Base-by-base conservation (phyloP, 1,140 invertebrate species). In the Nixonia krombeini region DNA sequence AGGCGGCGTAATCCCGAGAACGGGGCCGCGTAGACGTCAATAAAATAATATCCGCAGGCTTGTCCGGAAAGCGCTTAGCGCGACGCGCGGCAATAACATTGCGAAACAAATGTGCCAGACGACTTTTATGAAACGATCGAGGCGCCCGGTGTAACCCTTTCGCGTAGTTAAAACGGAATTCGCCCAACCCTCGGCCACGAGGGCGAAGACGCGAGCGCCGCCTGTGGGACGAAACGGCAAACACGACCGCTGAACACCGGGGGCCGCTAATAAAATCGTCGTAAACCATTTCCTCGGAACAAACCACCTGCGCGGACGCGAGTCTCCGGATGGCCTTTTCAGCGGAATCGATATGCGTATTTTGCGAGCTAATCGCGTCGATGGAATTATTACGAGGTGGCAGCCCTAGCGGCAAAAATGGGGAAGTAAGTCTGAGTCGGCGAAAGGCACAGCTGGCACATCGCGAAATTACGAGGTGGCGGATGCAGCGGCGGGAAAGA, bases 151-250 rank as follows among this genome's bases (percentile, higher is more conserved):
- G 58, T 61, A 69, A 63, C 69, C 65, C 67, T 47, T 59, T 51
- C 37, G 29, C 25, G 61, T 45, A 59, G 41, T 71, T 65, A 62
- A 65, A 74, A 77, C 76, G 74, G 77, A 77, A 77, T 75, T 57
- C 33, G 51, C 38, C 67, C 69, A 71, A 73, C 72, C 75, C 71
- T 69, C 55, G 28, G 47, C 35, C 59, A n/a, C 23, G 44, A 23
- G 45, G 2, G 15, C 44, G 18, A 5, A 15, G 46, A 26, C 25
- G 9, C 9, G 25, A 4, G n/a, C n/a, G 44, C 40, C 51, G 61
- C 61, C 70, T 62, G 62, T 72, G 68, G 79, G 76, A 83, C 82
- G 79, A 79, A 83, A 83, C 66, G 75, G 82, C 83, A 79, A 81
- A 84, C 80, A 75, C 75, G 52, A 65, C 68, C 72, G 74, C 73